Conservation (phyloP, 2,113 vertebrate species). For the Larimichthys crocea region DNA sequence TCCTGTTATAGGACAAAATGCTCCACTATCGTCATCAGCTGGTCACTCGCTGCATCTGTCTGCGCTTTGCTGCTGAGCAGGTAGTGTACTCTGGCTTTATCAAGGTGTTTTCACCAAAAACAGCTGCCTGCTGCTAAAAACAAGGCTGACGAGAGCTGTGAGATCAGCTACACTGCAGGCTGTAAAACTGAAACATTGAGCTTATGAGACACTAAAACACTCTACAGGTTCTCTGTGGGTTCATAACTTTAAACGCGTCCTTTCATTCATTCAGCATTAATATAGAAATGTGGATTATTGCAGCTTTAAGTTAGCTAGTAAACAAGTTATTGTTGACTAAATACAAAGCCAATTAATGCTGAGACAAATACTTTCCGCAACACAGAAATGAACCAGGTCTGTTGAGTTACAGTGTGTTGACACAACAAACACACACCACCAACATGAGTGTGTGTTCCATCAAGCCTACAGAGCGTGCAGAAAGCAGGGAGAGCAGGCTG, state of each 20-base stretch:
- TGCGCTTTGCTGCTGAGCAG: neutral
- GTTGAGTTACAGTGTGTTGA: neutral
- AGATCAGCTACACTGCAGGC: neutral
- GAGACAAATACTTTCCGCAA: neutral
- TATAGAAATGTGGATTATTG: neutral
- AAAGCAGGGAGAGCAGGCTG: slow-evolving; percentile 12
- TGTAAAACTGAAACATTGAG: neutral
- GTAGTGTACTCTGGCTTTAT: neutral
- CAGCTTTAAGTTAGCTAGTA: neutral
- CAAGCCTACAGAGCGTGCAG: neutral
- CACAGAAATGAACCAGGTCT: neutral
- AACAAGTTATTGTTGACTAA: neutral
- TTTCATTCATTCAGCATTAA: neutral
- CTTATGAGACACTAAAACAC: neutral
- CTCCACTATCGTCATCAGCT: neutral
- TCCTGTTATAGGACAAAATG: neutral
- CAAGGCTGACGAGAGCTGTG: neutral
- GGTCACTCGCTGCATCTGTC: neutral
- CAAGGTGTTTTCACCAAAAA: neutral
- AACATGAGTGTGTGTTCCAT: neutral
- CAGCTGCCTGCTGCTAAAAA: neutral
- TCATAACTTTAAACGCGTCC: neutral
- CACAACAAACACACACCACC: neutral
- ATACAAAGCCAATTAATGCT: neutral
- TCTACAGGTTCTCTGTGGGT: neutral